Evolutionary conservation across 2,113 vertebrate genomes (phyloP).

Genomic region (Maylandia zebra): DNA sequence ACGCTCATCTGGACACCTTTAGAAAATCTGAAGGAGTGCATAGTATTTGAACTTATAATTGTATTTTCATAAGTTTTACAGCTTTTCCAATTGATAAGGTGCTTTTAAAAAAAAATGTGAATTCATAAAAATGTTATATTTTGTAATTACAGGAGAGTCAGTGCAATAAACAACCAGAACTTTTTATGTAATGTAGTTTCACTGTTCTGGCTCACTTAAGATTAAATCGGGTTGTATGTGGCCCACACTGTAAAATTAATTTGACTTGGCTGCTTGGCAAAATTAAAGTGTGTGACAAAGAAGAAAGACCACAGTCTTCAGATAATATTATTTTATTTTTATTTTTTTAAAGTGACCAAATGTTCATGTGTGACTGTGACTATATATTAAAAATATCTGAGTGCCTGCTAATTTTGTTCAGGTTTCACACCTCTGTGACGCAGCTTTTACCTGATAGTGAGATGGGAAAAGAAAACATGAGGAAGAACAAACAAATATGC

Average conservation of each 20-base stretch:
- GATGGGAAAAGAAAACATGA: neutral
- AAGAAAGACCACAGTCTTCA: neutral
- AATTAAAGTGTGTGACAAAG: neutral
- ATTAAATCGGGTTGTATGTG: neutral
- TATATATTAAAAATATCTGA: neutral
- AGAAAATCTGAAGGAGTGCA: neutral
- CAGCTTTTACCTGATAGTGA: neutral
- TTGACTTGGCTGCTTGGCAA: neutral
- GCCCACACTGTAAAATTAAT: neutral
- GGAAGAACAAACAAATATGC: neutral
- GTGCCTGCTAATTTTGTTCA: neutral
- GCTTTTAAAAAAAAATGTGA: neutral
- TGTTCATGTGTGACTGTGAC: neutral
- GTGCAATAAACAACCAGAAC: neutral
- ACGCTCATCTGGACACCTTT: neutral
- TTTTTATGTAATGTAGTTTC: neutral
- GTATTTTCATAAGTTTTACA: neutral
- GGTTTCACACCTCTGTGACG: neutral
- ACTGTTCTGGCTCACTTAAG: neutral
- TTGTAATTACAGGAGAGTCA: neutral
- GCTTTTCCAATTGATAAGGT: neutral
- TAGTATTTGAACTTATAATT: neutral
- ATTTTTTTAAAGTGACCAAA: neutral
- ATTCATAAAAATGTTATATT: neutral
- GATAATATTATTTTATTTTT: neutral